Percentiles rank a stretch among this genome's conserved stretches.
These are phyloP conservation scores for Rhysida immarginata DNA, from an alignment of 1,140 invertebrate species.

Conservation along the genomic window DNA sequence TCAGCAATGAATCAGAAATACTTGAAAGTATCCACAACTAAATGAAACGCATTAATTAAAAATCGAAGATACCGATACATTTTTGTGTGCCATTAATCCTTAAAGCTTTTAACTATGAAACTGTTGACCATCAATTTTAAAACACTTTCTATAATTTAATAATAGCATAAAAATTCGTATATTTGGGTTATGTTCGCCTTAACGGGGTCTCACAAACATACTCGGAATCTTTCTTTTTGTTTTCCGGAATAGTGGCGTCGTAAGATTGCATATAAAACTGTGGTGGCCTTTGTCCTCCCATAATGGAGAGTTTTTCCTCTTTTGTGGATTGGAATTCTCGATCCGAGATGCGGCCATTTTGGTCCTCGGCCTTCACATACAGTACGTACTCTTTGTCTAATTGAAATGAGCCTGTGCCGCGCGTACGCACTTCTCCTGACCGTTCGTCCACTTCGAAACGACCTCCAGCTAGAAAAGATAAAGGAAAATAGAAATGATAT, in stretches of 20 bases:
- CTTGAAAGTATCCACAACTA: too few relatives aligned
- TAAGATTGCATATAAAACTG: conserved; percentile 88
- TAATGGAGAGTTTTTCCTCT: conserved; percentile 78
- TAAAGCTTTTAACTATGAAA: too few relatives aligned
- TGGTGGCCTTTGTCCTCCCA: conserved; percentile 79
- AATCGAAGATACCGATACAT: too few relatives aligned
- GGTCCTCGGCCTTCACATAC: conserved; percentile 90
- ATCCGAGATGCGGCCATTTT: conserved; percentile 77
- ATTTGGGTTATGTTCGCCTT: too few relatives aligned
- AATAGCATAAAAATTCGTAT: too few relatives aligned
- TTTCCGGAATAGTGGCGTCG: conserved; percentile 86
- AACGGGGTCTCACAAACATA: conserved; percentile 38
- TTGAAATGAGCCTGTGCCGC: conserved; percentile 79
- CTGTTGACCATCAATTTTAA: too few relatives aligned
- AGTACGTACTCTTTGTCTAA: conserved; percentile 90
- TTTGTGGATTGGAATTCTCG: conserved; percentile 74
- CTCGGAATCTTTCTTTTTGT: conserved; percentile 91
- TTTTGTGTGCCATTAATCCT: too few relatives aligned
- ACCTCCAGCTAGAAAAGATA: conserved; percentile 40
- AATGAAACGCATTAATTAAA: too few relatives aligned
- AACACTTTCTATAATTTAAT: too few relatives aligned
- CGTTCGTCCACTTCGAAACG: conserved; percentile 78
- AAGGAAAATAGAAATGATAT: too few relatives aligned
- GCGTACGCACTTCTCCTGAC: conserved; percentile 80
- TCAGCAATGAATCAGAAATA: too few relatives aligned